Percentiles rank a stretch among this genome's conserved stretches.
Conservation (phyloP, 2,888 invertebrate genomes). For the Megastigmus dorsalis region DNA sequence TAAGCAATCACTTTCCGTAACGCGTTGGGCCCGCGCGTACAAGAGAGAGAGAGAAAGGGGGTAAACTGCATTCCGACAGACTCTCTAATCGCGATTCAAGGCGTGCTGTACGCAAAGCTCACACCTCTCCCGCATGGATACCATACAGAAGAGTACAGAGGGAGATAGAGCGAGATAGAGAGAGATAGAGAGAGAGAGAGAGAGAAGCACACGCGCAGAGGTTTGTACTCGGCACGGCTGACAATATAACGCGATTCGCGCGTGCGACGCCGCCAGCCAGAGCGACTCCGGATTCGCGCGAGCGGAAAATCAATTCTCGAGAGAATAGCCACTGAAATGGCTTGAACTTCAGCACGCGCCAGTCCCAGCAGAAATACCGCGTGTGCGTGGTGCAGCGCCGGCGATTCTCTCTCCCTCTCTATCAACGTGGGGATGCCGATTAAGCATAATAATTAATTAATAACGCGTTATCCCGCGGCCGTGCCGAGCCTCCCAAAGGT, state of each 20-base stretch:
- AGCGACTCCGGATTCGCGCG: not conserved
- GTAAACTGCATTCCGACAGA: constrained; percentile 15
- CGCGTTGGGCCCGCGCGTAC: no score
- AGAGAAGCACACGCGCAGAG: not conserved
- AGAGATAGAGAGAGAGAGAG: no score
- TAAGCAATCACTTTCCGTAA: constrained; percentile 9
- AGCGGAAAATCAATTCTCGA: constrained; percentile 44
- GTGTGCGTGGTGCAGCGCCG: not conserved
- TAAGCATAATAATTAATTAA: constrained; percentile 60
- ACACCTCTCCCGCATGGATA: no score
- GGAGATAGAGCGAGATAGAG: not conserved
- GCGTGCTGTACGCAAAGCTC: not conserved
- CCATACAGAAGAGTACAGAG: not conserved
- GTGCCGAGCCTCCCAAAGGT: constrained; percentile 6
- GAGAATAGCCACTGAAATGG: constrained; percentile 12
- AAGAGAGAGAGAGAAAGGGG: no score
- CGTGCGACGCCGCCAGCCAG: not conserved
- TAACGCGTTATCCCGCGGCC: constrained; percentile 1
- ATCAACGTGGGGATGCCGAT: constrained; percentile 49
- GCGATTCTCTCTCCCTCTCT: not conserved
- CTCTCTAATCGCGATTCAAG: constrained; percentile 30
- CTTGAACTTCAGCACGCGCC: not conserved
- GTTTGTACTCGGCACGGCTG: not conserved
- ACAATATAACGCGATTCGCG: constrained; percentile 26
- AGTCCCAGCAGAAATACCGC: constrained; percentile 4